These are phyloP conservation scores for Melanocharis versteri DNA, from an alignment of 2,113 vertebrate genomes.

Conservation along the genomic window DNA sequence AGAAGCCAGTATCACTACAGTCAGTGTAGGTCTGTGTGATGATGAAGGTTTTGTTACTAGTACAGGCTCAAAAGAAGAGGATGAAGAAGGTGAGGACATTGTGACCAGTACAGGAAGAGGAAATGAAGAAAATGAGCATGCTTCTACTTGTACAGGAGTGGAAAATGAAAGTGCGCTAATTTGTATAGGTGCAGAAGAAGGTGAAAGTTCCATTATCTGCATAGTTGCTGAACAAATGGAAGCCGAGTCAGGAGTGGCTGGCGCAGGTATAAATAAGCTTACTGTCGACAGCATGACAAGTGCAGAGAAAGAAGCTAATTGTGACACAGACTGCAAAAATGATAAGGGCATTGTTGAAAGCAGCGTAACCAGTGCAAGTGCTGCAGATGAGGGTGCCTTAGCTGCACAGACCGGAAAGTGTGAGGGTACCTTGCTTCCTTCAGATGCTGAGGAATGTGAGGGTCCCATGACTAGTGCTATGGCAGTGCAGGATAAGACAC, in stretches of 20 bases:
- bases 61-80: constrained; percentile 80
- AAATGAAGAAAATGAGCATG: constrained; percentile 71
- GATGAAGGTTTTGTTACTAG: constrained; percentile 79
- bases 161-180: constrained; percentile 46
- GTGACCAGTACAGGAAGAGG: constrained; percentile 79
- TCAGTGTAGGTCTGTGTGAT: constrained; percentile 58
- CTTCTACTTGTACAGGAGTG: constrained; percentile 54
- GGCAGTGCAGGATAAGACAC: constrained; percentile 6
- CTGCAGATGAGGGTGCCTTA: constrained; percentile 2
- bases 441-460: constrained; percentile 46
- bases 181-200: constrained; percentile 51
- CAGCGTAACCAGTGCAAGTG: constrained; percentile 64
- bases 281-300: constrained; percentile 32
- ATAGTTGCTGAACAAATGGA: constrained; percentile 32
- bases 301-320: background rate
- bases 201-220: constrained; percentile 39
- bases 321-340: constrained; percentile 34
- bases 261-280: constrained; percentile 1
- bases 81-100: constrained; percentile 76
- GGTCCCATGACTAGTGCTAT: constrained; percentile 61
- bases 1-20: background rate
- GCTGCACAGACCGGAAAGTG: background rate
- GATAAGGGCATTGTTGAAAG: constrained; percentile 72
- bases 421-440: background rate
- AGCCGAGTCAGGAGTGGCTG: constrained; percentile 36